Conservation (phyloP, 2,888 invertebrate species). For the Malthinus seriepunctatus region DNA sequence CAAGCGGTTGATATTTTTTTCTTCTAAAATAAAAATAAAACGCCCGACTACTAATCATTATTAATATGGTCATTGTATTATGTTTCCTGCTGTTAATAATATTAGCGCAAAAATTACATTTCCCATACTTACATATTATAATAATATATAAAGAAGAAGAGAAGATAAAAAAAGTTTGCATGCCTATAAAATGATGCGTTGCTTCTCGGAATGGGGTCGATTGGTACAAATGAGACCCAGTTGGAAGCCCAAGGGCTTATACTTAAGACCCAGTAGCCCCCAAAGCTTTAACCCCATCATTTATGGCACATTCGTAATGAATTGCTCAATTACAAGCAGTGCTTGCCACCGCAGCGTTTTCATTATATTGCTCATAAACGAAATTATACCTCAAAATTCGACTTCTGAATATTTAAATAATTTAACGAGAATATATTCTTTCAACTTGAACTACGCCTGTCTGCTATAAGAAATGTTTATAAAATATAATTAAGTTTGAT, state of each 20-base stretch:
- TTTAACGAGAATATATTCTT: too few relatives aligned
- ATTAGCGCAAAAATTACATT: constrained; percentile 3
- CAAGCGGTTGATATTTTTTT: not conserved
- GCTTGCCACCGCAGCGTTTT: constrained; percentile 46
- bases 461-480: too few relatives aligned
- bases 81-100: constrained; percentile 13
- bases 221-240: constrained; percentile 46
- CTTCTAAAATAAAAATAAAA: not conserved
- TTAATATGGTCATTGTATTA: constrained; percentile 16
- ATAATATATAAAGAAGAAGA: not conserved
- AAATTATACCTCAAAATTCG: constrained; percentile 35
- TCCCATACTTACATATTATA: not conserved
- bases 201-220: constrained; percentile 43
- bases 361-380: constrained; percentile 43
- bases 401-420: not conserved
- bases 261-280: constrained; percentile 43
- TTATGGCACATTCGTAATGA: constrained; percentile 42
- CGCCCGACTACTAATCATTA: constrained; percentile 11
- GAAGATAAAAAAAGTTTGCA: not conserved
- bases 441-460: too few relatives aligned
- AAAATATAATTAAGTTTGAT: too few relatives aligned
- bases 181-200: constrained; percentile 26
- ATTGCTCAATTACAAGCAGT: constrained; percentile 47
- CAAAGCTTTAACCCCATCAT: constrained; percentile 41
- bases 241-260: constrained; percentile 39